phyloP scores from a whole-genome alignment of 2,113 vertebrate species.

The Etheostoma cragini region DNA sequence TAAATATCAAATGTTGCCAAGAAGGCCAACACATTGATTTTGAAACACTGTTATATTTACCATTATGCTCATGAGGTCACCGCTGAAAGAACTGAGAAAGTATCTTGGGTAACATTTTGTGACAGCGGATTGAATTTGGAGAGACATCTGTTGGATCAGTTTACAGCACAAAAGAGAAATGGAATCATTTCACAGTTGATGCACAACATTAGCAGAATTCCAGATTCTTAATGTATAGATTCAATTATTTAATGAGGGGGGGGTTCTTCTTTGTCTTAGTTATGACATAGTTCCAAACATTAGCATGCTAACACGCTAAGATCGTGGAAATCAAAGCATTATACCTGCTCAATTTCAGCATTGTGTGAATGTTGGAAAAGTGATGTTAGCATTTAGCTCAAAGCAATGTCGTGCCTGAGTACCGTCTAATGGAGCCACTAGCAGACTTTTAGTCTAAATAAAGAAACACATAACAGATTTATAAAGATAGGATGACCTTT shows the following conservation, averaged over 20 bases:
- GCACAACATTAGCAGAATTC: background rate
- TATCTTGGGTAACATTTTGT: background rate
- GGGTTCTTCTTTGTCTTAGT: no score
- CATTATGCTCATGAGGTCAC: background rate
- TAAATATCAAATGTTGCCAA: conserved; percentile 10
- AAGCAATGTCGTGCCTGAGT: background rate
- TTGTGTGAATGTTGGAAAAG: background rate
- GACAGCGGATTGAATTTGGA: background rate
- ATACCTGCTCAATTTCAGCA: background rate
- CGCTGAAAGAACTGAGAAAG: background rate
- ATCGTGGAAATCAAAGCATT: background rate
- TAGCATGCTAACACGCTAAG: background rate
- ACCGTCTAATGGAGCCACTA: background rate
- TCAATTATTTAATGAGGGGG: background rate
- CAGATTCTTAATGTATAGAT: background rate
- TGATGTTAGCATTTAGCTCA: background rate
- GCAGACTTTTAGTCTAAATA: no score
- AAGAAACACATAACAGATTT: background rate
- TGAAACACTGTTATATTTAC: background rate
- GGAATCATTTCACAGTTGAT: background rate
- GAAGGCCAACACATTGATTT: conserved; percentile 9
- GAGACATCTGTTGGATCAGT: background rate
- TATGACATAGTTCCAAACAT: background rate
- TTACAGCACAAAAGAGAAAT: background rate
- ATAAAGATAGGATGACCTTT: background rate